phyloP scores from a whole-genome alignment of 2,113 vertebrate species.

The Strix uralensis region DNA sequence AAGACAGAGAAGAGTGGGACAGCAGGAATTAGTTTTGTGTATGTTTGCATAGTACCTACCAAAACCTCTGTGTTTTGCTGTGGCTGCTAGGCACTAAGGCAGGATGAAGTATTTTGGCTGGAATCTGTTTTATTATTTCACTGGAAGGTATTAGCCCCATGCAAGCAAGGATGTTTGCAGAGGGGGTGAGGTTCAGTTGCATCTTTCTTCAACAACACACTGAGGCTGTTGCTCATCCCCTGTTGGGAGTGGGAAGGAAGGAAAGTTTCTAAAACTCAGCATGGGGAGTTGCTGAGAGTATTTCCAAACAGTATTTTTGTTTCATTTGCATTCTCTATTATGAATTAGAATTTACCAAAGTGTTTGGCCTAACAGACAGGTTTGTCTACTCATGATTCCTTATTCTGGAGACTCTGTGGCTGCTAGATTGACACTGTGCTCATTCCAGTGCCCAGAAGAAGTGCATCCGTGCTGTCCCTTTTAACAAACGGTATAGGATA shows the following conservation, averaged over 20 bases:
- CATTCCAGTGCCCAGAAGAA: neutral
- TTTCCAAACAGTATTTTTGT: neutral
- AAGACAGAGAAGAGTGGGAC: neutral
- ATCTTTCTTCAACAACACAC: neutral
- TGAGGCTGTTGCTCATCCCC: neutral
- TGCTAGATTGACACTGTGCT: neutral
- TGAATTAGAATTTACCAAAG: neutral
- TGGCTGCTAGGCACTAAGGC: neutral
- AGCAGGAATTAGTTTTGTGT: neutral
- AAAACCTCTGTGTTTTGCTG: fast-evolving
- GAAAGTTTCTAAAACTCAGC: neutral
- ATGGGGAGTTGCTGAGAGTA: neutral
- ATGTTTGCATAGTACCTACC: neutral
- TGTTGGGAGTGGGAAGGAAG: neutral
- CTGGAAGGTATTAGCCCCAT: neutral
- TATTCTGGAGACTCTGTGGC: neutral
- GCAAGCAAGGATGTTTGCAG: neutral
- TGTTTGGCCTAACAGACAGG: neutral
- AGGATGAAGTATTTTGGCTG: neutral
- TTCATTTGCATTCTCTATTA: neutral
- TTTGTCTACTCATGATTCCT: neutral
- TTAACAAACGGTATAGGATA: neutral
- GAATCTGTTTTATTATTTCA: neutral
- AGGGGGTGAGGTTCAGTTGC: neutral
- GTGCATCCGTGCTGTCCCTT: neutral